Evolutionary conservation across 2,797 vertebrate species (phyloP), one percentile per base, ranked within the genome.

Genomic region (Notolabrus celidotus): DNA sequence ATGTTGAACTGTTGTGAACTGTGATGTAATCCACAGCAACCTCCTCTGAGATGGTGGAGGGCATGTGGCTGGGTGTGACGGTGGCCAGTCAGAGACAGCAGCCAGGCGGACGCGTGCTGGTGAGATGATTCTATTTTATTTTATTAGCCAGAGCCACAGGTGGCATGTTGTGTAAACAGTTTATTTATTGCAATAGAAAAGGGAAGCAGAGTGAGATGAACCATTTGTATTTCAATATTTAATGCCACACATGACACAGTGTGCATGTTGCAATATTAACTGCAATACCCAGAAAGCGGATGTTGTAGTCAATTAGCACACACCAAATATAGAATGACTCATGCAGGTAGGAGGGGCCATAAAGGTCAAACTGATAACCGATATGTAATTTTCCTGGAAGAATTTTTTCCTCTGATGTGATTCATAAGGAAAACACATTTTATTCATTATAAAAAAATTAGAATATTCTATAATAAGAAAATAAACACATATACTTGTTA

Each of bases 41-140:
- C 29, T 86, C 93, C 0, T 70, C 68, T 9, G 96, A 97, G 87
- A 95, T 95, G 74, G 95, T 98, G 39, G 95, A 99, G 79, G 95
- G 94, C 76, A 99, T 99, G 97, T 99, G 97, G 97, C 93, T 99
- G 16, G 97, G 97, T 2, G 97, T 98, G 88, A 96, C 96, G 0
- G 95, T 98, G 89, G 95, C 96, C 87, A 98, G 95, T 77, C 97
- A 99, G 84, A 92, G 93, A 53, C 57, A 67, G 15, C 82, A 77
- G 0, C 67, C 82, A 0, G 86, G 55, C 0, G 97, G 97, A 23
- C 94, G 94, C 46, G 95, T 98, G n/a, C 83, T 99, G 97, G 97
- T 99, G 89, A 96, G 96, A 80, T 23, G 23, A 78, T 11, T 19
- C 20, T 59, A 6, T 58, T 74, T 53, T n/a, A 3, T 17, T 75